Conservation (phyloP, 2,888 invertebrate species). For the Xanthorhoe designata region DNA sequence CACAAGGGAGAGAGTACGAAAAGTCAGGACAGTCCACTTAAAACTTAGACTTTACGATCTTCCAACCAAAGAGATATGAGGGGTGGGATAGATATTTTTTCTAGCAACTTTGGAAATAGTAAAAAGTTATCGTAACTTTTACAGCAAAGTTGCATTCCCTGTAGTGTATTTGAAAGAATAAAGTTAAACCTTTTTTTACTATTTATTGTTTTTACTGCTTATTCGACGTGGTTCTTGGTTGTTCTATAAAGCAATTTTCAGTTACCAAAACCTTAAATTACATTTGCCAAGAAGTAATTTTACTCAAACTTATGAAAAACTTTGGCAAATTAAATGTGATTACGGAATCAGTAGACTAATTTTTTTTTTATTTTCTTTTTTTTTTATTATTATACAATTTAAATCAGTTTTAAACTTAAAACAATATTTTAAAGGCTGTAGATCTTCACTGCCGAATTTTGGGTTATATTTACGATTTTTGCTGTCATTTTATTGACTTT, state of each 20-base stretch:
- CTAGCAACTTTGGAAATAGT: neutral
- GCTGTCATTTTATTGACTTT: too few species aligned
- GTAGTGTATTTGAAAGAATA: neutral
- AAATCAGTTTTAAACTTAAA: too few species aligned
- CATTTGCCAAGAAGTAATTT: too few species aligned
- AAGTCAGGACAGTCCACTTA: slow-evolving; percentile 33
- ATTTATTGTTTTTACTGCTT: neutral
- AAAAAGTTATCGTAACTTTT: neutral
- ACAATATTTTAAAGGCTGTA: too few species aligned
- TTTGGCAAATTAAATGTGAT: too few species aligned
- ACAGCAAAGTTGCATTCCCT: neutral
- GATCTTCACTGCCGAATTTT: too few species aligned
- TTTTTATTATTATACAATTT: too few species aligned
- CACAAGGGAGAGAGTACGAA: slow-evolving; percentile 19
- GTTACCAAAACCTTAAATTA: too few species aligned
- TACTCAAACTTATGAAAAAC: too few species aligned
- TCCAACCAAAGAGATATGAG: slow-evolving; percentile 16
- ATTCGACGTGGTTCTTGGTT: neutral
- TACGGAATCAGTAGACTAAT: too few species aligned
- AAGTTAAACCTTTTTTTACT: neutral
- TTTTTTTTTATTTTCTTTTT: too few species aligned
- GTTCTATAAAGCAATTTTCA: neutral
- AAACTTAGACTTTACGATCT: slow-evolving; percentile 33
- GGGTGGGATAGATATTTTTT: slow-evolving; percentile 3
- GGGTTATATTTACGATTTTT: too few species aligned